phyloP scores from a whole-genome alignment of 2,888 invertebrate species.

The Eupithecia vulgata region DNA sequence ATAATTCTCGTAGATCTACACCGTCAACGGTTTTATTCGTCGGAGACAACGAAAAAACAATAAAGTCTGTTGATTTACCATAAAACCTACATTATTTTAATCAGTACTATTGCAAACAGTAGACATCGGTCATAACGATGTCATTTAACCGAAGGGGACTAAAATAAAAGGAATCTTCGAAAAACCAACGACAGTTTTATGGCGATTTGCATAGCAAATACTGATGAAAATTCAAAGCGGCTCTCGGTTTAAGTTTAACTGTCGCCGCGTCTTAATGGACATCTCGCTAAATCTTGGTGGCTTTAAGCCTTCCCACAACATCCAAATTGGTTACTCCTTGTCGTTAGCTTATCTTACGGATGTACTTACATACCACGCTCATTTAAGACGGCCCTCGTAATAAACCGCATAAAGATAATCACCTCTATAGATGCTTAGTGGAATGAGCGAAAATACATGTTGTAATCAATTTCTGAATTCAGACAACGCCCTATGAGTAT shows the following conservation, averaged over 20 bases:
- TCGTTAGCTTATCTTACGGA: conserved; percentile 62
- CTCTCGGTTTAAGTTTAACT: conserved; percentile 62
- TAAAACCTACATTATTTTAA: conserved; percentile 25
- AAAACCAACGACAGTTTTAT: conserved; percentile 52
- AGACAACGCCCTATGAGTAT: neutral
- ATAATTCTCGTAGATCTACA: neutral
- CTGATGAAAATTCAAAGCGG: conserved; percentile 61
- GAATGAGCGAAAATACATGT: conserved; percentile 4
- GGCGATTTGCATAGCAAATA: conserved; percentile 61
- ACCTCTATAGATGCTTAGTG: conserved; percentile 34
- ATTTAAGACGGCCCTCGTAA: conserved; percentile 40
- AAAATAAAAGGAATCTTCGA: conserved; percentile 45
- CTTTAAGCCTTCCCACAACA: conserved; percentile 62
- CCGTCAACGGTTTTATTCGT: neutral
- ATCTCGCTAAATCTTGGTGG: conserved; percentile 62
- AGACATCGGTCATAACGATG: conserved; percentile 35
- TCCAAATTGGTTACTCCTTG: conserved; percentile 64
- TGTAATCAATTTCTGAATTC: conserved; percentile 6
- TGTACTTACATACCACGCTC: conserved; percentile 43
- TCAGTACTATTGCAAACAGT: conserved; percentile 29
- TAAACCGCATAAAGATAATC: conserved; percentile 40
- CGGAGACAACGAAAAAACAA: conserved; percentile 7
- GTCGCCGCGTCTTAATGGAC: conserved; percentile 63
- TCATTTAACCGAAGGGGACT: conserved; percentile 38
- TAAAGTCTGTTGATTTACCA: conserved; percentile 3